Evolutionary conservation across 30 jellyfish, hydroid and myxozoan genomes (phyloP).

Genomic region (Cassiopea xamachana): DNA sequence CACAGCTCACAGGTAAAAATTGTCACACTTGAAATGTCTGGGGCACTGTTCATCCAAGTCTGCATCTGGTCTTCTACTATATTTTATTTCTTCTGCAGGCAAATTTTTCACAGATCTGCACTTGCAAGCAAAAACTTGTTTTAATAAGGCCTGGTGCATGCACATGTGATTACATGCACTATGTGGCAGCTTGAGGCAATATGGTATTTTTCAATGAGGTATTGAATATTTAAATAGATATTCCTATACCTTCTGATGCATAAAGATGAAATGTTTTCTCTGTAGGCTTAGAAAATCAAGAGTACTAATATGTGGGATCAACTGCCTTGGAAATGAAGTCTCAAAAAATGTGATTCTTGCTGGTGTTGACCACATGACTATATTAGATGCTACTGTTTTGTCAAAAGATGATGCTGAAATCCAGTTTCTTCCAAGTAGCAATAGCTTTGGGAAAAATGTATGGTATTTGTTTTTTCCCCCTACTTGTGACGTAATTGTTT

Average conservation of each 20-base stretch:
- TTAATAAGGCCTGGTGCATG: too few relatives aligned
- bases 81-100: too few relatives aligned
- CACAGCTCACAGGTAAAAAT: too few relatives aligned
- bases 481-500: not conserved
- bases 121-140: too few relatives aligned
- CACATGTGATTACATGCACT: too few relatives aligned
- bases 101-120: too few relatives aligned
- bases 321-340: slow-evolving; percentile 94
- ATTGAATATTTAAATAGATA: not conserved
- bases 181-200: too few relatives aligned
- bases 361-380: slow-evolving; percentile 94
- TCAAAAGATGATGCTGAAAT: slow-evolving; percentile 68
- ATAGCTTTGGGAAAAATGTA: slow-evolving; percentile 81
- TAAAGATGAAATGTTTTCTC: not conserved
- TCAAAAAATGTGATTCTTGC: slow-evolving; percentile 92
- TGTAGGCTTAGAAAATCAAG: slow-evolving; percentile 86
- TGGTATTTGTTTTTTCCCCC: slow-evolving; percentile 14
- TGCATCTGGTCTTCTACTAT: too few relatives aligned
- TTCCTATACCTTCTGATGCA: not conserved
- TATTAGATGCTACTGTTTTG: slow-evolving; percentile 75
- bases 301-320: slow-evolving; percentile 80
- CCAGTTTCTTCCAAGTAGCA: slow-evolving; percentile 77
- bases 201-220: too few relatives aligned
- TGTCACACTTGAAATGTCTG: too few relatives aligned
- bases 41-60: too few relatives aligned